Evolutionary conservation across 1,140 invertebrate species (phyloP).

Genomic region (Arion vulgaris): DNA sequence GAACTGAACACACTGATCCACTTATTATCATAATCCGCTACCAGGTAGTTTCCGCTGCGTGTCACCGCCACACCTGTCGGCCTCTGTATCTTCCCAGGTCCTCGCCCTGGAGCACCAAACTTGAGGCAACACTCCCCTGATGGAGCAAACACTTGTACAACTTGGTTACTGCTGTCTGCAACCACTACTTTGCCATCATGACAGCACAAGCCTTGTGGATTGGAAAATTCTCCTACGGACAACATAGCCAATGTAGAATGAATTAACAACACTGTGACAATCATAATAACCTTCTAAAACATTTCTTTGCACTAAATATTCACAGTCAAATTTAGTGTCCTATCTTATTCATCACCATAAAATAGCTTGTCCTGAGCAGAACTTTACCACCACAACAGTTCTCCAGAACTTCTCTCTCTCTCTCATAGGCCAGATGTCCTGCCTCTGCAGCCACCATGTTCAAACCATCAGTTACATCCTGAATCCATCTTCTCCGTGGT

Average conservation of each 20-base stretch:
- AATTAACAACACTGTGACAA: neutral
- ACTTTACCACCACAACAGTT: too few relatives aligned
- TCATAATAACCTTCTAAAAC: too few relatives aligned
- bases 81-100: constrained; percentile 75
- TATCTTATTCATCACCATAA: too few relatives aligned
- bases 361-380: too few relatives aligned
- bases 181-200: constrained; percentile 73
- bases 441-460: too few relatives aligned
- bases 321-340: too few relatives aligned
- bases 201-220: constrained; percentile 75
- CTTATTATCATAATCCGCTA: constrained; percentile 78
- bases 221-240: constrained; percentile 75
- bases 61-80: constrained; percentile 76
- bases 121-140: constrained; percentile 66
- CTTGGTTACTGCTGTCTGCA: constrained; percentile 78
- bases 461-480: too few relatives aligned
- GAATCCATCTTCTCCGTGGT: too few relatives aligned
- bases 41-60: constrained; percentile 75
- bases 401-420: too few relatives aligned
- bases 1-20: constrained; percentile 76
- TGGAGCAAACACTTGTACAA: constrained; percentile 72
- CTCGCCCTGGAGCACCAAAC: constrained; percentile 75
- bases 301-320: neutral
- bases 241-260: neutral
- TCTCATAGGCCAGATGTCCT: too few relatives aligned